Evolutionary conservation across 1,140 invertebrate species (phyloP).

Genomic region (Asobara japonica): DNA sequence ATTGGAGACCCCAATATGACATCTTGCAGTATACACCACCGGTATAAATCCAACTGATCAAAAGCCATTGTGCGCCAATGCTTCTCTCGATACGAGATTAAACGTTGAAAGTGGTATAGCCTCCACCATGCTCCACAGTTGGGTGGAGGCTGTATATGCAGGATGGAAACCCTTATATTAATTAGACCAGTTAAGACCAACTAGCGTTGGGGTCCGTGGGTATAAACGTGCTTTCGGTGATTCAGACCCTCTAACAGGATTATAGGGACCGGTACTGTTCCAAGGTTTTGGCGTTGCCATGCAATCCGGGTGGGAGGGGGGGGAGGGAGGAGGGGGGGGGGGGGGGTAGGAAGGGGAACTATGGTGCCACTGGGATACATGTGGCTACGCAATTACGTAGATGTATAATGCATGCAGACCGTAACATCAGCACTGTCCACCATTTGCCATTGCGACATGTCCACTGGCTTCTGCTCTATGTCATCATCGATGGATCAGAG

Average conservation of each 20-base stretch:
- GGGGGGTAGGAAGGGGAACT: background rate
- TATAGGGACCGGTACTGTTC: conserved; percentile 33
- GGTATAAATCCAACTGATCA: background rate
- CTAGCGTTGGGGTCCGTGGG: conserved; percentile 33
- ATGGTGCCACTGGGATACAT: conserved; percentile 28
- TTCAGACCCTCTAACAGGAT: conserved; percentile 54
- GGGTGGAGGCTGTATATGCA: background rate
- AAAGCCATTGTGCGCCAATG: background rate
- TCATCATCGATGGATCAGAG: background rate
- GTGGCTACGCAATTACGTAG: conserved; percentile 39
- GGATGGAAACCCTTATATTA: conserved; percentile 48
- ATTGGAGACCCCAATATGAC: no score
- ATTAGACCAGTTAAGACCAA: conserved; percentile 53
- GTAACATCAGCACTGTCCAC: background rate
- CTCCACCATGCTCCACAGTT: background rate
- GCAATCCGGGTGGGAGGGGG: conserved; percentile 42
- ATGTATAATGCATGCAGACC: conserved; percentile 36
- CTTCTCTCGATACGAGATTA: background rate
- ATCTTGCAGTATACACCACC: no score
- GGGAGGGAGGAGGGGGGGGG: no score
- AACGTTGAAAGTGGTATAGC: background rate
- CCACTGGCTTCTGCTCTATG: background rate
- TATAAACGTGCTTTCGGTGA: conserved; percentile 49
- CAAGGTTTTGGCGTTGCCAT: conserved; percentile 43
- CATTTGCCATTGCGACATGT: conserved; percentile 14